Conservation (phyloP, 30 jellyfish, hydroid and myxozoan genomes). For the Rhopilema esculentum region DNA sequence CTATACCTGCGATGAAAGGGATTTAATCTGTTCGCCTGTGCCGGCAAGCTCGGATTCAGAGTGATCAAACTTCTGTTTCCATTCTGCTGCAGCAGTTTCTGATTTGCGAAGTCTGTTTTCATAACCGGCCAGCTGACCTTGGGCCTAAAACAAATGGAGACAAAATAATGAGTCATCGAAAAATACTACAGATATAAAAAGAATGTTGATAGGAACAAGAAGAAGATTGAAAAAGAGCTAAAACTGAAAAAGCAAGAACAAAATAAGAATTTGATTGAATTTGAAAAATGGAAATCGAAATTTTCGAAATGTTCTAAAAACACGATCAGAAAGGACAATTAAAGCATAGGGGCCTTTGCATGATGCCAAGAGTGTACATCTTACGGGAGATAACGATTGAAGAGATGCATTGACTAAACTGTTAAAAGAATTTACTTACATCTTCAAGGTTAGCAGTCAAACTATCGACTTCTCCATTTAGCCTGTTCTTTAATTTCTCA, state of each 20-base stretch:
- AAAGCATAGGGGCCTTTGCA: too few species aligned
- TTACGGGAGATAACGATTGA: neutral
- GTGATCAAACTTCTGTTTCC: conserved; percentile 92
- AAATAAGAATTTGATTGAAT: too few species aligned
- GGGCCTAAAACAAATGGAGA: conserved; percentile 27
- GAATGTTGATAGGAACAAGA: too few species aligned
- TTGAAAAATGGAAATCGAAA: too few species aligned
- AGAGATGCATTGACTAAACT: neutral
- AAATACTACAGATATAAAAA: too few species aligned
- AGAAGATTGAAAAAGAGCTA: too few species aligned
- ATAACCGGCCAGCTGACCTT: conserved; percentile 61
- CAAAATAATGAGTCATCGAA: too few species aligned
- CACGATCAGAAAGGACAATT: too few species aligned
- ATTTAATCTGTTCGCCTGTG: conserved; percentile 48
- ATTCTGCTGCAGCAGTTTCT: conserved; percentile 85
- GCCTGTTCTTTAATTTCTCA: conserved; percentile 67
- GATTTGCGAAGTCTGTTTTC: conserved; percentile 86
- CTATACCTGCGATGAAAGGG: conserved; percentile 58
- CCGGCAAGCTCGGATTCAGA: conserved; percentile 70
- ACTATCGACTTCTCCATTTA: conserved; percentile 72
- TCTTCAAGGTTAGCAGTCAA: conserved; percentile 69
- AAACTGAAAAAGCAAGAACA: too few species aligned
- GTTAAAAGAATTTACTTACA: conserved; percentile 32
- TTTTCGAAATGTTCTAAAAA: too few species aligned
- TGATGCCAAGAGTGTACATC: neutral